Conservation (phyloP, 2,113 vertebrate species). For the Echinops telfairi region DNA sequence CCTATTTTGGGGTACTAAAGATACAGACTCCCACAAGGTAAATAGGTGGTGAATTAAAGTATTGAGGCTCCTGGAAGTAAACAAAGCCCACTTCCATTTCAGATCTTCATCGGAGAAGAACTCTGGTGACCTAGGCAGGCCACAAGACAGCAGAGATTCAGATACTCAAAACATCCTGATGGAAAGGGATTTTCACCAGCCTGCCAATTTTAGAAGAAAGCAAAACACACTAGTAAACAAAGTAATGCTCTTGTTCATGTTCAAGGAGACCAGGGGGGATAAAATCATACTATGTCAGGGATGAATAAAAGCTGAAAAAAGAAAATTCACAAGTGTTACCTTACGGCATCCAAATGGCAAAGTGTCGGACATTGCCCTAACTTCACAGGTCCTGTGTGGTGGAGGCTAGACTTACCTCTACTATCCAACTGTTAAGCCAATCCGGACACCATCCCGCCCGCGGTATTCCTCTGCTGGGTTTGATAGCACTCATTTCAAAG, state of each 20-base stretch:
- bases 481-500: background rate
- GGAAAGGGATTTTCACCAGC: constrained; percentile 38
- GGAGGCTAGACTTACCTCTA: background rate
- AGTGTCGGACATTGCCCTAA: background rate
- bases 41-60: constrained; percentile 12
- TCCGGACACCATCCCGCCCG: background rate
- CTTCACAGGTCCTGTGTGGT: background rate
- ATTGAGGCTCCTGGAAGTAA: background rate
- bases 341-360: background rate
- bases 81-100: constrained; percentile 21
- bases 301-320: background rate
- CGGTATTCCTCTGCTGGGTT: background rate
- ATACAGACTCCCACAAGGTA: background rate
- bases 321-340: background rate
- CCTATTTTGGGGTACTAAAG: constrained; percentile 28
- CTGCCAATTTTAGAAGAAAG: constrained; percentile 26
- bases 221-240: constrained; percentile 12
- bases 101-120: background rate
- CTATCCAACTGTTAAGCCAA: background rate
- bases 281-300: background rate
- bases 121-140: background rate
- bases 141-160: constrained; percentile 31
- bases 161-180: background rate
- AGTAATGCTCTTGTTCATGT: background rate
- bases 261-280: background rate